phyloP scores from a whole-genome alignment of 1,140 invertebrate species.

The Archivesica marissinica region DNA sequence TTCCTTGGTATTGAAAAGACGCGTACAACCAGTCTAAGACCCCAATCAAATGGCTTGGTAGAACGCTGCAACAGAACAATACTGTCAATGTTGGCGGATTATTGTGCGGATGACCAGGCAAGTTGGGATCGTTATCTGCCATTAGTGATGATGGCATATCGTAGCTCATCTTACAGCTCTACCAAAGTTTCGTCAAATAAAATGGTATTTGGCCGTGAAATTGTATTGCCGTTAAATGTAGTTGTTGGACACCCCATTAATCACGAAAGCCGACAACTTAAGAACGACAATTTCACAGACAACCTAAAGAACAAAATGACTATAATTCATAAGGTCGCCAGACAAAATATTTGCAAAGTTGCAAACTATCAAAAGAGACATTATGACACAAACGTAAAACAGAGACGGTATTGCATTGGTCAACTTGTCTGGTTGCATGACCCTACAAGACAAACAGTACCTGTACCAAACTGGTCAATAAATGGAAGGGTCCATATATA shows the following conservation, averaged over 20 bases:
- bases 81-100: neutral
- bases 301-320: constrained; percentile 9
- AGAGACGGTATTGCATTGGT: neutral
- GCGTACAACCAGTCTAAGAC: neutral
- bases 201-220: constrained; percentile 28
- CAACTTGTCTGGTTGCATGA: constrained; percentile 34
- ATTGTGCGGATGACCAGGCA: constrained; percentile 38
- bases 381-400: constrained; percentile 30
- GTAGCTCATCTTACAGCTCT: neutral
- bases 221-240: neutral
- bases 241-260: constrained; percentile 11
- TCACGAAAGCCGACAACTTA: neutral
- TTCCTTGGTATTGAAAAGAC: constrained; percentile 49
- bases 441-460: neutral
- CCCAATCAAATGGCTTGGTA: neutral
- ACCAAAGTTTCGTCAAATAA: constrained; percentile 16
- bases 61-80: neutral
- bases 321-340: constrained; percentile 31
- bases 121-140: constrained; percentile 70
- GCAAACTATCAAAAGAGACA: constrained; percentile 5
- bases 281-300: constrained; percentile 12
- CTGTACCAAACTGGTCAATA: constrained; percentile 12
- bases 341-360: constrained; percentile 30
- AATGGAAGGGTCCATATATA: constrained; percentile 20
- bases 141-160: constrained; percentile 69